Evolutionary conservation across 2,797 vertebrate genomes (phyloP).

Genomic region (Urosaurus nigricauda): DNA sequence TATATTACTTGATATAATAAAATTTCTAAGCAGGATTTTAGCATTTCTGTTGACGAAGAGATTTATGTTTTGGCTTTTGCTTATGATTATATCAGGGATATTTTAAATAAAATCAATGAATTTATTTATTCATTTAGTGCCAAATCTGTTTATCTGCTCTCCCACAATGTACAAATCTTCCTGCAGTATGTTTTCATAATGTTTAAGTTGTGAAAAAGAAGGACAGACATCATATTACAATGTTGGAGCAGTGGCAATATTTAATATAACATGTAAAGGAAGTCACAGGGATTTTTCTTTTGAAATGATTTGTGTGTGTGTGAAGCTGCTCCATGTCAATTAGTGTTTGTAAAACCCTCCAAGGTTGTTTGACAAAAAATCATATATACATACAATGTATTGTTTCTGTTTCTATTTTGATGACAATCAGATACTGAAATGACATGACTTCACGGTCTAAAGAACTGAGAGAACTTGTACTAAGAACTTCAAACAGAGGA

Average conservation of each 20-base stretch:
- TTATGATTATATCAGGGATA: background rate
- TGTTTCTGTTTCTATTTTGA: constrained; percentile 27
- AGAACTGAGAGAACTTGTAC: background rate
- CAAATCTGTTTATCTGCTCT: background rate
- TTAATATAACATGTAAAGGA: background rate
- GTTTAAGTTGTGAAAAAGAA: background rate
- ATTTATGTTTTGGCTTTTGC: background rate
- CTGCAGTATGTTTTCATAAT: background rate
- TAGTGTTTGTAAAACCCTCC: constrained; percentile 7
- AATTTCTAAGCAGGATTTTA: background rate
- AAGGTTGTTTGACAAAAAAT: constrained; percentile 21
- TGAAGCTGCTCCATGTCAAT: background rate
- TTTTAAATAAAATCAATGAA: background rate
- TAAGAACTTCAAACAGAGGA: constrained; percentile 9
- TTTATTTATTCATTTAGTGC: background rate
- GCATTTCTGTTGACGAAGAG: background rate
- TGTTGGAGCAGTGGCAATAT: background rate
- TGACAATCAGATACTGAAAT: constrained; percentile 15
- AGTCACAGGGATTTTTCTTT: background rate
- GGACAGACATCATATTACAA: background rate
- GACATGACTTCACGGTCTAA: constrained; percentile 5
- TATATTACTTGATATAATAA: background rate
- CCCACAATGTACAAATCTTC: background rate
- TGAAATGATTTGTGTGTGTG: too few species aligned
- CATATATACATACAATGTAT: constrained; percentile 6